These are phyloP conservation scores for Germaria angustata DNA, from an alignment of 2,888 invertebrate genomes.

Conservation along the genomic window DNA sequence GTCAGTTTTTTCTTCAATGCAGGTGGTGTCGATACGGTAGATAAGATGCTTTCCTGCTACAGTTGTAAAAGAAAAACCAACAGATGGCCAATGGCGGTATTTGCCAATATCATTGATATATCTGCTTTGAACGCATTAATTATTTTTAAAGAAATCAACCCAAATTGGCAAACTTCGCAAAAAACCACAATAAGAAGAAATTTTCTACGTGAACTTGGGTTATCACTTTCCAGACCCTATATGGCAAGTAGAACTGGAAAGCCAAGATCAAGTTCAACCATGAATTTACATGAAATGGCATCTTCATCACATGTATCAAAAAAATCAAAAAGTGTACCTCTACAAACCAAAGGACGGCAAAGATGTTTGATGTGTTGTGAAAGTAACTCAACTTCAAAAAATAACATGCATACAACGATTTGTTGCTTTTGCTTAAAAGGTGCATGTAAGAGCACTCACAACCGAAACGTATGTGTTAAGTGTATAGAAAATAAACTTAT, in stretches of 20 bases:
- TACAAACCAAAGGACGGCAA: neutral
- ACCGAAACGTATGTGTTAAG: neutral
- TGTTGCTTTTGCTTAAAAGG: neutral
- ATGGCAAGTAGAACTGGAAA: neutral
- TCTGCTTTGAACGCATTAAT: neutral
- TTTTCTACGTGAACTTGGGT: neutral
- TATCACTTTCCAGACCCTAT: neutral
- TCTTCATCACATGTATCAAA: neutral
- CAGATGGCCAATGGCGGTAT: neutral
- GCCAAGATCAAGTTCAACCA: neutral
- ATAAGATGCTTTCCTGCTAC: neutral
- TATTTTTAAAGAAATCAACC: neutral
- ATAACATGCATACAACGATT: neutral
- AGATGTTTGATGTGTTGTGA: neutral
- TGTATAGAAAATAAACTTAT: neutral
- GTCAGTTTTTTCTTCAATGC: too few species aligned
- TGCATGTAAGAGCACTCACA: neutral
- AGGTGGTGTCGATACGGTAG: too few species aligned
- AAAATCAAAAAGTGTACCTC: neutral
- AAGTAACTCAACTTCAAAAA: neutral
- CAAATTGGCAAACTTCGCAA: neutral
- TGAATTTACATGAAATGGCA: neutral
- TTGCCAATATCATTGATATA: conserved; percentile 2
- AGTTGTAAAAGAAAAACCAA: conserved; percentile 3
- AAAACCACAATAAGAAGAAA: neutral